Percentiles rank a stretch among this genome's conserved stretches.
These are phyloP conservation scores for Acrocyrtus sp. DNA, from an alignment of 2,888 invertebrate genomes.

Conservation along the genomic window DNA sequence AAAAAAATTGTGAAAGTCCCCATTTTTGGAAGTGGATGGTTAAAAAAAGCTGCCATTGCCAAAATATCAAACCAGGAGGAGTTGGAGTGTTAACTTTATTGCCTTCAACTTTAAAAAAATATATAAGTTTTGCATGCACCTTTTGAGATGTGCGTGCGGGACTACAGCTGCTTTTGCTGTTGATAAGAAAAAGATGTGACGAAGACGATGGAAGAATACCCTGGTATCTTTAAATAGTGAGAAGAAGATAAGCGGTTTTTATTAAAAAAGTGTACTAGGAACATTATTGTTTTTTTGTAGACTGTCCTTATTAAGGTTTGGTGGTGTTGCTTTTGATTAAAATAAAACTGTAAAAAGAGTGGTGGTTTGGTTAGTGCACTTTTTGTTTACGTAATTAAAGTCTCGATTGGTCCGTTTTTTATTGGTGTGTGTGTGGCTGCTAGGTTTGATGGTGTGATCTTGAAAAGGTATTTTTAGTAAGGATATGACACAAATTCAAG, in stretches of 20 bases:
- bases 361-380: too few relatives aligned
- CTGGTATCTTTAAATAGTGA: constrained; percentile 15
- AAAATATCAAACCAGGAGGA: constrained; percentile 34
- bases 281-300: constrained; percentile 32
- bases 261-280: constrained; percentile 13
- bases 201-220: constrained; percentile 4
- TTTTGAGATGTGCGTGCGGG: constrained; percentile 33
- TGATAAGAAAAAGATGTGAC: constrained; percentile 4
- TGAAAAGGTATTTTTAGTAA: too few relatives aligned
- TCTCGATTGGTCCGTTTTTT: too few relatives aligned
- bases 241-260: neutral
- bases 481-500: too few relatives aligned
- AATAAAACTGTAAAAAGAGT: too few relatives aligned
- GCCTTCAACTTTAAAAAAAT: constrained; percentile 23
- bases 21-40: constrained; percentile 45
- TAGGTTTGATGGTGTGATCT: too few relatives aligned
- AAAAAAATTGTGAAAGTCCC: constrained; percentile 45
- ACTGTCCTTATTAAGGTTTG: too few relatives aligned
- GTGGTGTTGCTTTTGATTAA: neutral
- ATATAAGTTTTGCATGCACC: constrained; percentile 21
- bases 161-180: too few relatives aligned
- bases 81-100: constrained; percentile 18
- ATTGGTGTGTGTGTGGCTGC: too few relatives aligned
- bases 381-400: too few relatives aligned
- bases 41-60: constrained; percentile 40